These are phyloP conservation scores for Dryomyza anilis DNA, from an alignment of 2,888 invertebrate genomes.

Conservation along the genomic window DNA sequence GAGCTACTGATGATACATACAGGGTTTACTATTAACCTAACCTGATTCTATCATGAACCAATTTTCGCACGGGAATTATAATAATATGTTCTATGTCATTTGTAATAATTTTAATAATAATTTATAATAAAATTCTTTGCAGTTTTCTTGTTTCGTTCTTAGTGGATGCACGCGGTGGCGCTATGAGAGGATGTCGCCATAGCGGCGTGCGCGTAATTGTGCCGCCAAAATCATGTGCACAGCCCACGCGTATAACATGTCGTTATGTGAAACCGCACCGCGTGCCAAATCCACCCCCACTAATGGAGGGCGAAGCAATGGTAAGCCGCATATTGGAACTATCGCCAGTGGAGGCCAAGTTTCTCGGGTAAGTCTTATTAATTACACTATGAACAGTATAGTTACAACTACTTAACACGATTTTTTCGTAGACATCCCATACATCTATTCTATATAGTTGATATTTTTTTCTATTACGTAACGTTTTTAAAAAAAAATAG, in stretches of 20 bases:
- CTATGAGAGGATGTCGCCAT: conserved; percentile 98
- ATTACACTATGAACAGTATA: too few species aligned
- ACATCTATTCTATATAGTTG: too few species aligned
- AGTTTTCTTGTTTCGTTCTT: conserved; percentile 98
- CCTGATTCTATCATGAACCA: too few species aligned
- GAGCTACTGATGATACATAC: too few species aligned
- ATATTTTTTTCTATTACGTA: too few species aligned
- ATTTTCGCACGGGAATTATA: too few species aligned
- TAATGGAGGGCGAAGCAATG: conserved; percentile 98
- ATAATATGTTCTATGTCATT: too few species aligned
- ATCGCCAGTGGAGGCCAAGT: conserved; percentile 94
- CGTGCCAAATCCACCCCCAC: conserved; percentile 82
- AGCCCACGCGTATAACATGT: conserved; percentile 96
- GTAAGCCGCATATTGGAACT: conserved; percentile 93
- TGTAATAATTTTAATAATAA: too few species aligned
- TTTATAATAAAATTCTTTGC: too few species aligned
- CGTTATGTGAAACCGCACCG: conserved; percentile 77
- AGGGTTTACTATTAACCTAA: too few species aligned
- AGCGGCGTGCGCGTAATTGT: conserved; percentile 96
- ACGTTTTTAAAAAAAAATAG: too few species aligned
- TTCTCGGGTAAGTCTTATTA: conserved; percentile 91
- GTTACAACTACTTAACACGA: too few species aligned
- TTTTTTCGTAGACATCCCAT: background rate
- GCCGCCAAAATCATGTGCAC: conserved; percentile 92
- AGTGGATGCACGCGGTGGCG: conserved; percentile 98